Evolutionary conservation across 2,797 vertebrate genomes (phyloP).

Genomic region (Orientallactaga sibirica): DNA sequence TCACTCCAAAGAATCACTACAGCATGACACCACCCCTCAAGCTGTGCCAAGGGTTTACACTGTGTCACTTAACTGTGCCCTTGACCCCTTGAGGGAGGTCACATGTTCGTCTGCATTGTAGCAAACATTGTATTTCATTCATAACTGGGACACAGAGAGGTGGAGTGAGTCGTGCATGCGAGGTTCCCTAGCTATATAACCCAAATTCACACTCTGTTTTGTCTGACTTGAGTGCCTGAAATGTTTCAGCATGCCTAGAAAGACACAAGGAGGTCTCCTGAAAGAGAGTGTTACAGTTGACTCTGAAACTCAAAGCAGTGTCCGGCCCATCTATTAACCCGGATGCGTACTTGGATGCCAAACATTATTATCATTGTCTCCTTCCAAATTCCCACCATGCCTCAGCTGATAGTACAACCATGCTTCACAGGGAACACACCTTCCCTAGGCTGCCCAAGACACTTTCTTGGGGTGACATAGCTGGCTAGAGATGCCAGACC

Average conservation of each 20-base stretch:
- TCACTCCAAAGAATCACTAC: background rate
- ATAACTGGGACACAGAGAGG: background rate
- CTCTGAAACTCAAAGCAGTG: background rate
- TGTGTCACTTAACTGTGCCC: background rate
- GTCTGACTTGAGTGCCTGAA: background rate
- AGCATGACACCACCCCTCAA: background rate
- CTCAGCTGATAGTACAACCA: background rate
- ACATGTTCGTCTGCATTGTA: background rate
- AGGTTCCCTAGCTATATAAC: background rate
- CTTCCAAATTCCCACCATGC: background rate
- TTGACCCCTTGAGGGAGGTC: background rate
- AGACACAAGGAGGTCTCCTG: background rate
- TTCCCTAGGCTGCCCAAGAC: background rate
- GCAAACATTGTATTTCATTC: background rate
- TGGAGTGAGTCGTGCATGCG: background rate
- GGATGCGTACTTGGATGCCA: background rate
- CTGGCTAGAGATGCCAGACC: background rate
- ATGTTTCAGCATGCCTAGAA: background rate
- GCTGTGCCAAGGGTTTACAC: background rate
- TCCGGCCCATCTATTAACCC: background rate
- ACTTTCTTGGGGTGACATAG: background rate
- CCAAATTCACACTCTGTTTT: background rate
- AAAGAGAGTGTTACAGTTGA: background rate
- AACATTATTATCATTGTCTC: rapidly evolving
- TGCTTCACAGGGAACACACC: background rate